Conservation (phyloP, 2,888 invertebrate genomes). For the Prosapia bicincta region DNA sequence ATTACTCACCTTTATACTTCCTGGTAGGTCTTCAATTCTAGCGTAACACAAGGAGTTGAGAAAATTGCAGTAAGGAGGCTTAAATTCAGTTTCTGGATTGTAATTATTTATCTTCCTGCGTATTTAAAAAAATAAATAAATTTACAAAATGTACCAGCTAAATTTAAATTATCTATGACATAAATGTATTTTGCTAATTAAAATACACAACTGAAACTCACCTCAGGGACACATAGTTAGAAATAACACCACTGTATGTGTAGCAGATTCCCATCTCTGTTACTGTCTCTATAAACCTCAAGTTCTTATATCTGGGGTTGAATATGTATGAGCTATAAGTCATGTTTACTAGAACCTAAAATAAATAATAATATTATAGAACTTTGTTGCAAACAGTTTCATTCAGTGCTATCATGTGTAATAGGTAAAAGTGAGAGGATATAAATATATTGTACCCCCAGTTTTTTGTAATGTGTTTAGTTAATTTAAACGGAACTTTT, state of each 20-base stretch:
- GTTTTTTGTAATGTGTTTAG: too few species aligned
- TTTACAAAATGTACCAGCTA: too few species aligned
- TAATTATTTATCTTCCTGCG: neutral
- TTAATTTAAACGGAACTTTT: too few species aligned
- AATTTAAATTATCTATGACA: too few species aligned
- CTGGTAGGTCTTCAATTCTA: conserved; percentile 49
- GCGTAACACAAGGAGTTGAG: conserved; percentile 52
- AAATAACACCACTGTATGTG: conserved; percentile 58
- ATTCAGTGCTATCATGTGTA: too few species aligned
- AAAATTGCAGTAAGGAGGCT: conserved; percentile 51
- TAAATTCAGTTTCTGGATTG: conserved; percentile 9
- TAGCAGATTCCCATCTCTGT: conserved; percentile 65
- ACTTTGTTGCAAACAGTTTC: too few species aligned
- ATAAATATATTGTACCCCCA: too few species aligned
- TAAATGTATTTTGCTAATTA: too few species aligned
- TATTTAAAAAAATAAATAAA: conserved; percentile 11
- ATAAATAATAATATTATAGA: conserved; percentile 3
- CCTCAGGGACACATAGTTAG: conserved; percentile 50
- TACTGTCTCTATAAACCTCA: conserved; percentile 44
- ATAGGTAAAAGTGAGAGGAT: too few species aligned
- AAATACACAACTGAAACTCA: too few species aligned
- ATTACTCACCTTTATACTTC: conserved; percentile 48
- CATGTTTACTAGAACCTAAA: conserved; percentile 35
- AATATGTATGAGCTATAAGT: conserved; percentile 37
- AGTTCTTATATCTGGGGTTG: conserved; percentile 34